A percentile compares a stretch with the other conserved stretches of the same genome.
Evolutionary conservation across 2,797 vertebrate genomes (phyloP).

Genomic region (Erethizon dorsatum): DNA sequence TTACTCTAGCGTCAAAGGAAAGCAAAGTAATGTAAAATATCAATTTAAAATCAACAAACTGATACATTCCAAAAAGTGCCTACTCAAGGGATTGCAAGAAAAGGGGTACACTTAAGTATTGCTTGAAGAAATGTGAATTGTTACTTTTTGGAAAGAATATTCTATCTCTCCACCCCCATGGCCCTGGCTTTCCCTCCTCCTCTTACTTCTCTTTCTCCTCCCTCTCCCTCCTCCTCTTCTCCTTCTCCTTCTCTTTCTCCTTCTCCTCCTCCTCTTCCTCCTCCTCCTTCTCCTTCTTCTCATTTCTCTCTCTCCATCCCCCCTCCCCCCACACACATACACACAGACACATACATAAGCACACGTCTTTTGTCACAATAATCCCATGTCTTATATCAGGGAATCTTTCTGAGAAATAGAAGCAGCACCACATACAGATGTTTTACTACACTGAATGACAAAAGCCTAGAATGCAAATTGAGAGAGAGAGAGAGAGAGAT

Average conservation of each 20-base stretch:
- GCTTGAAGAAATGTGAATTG: not conserved
- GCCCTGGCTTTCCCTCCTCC: not conserved
- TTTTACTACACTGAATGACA: not conserved
- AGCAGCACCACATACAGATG: not conserved
- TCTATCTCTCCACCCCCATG: not conserved
- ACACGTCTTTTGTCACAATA: not conserved
- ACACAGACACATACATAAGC: not conserved
- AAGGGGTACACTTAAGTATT: not conserved
- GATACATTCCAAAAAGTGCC: not conserved
- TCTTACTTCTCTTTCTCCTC: not conserved
- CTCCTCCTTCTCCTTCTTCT: not conserved
- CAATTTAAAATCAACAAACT: not conserved
- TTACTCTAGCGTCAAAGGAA: not conserved
- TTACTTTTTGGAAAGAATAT: not conserved
- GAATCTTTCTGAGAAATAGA: not conserved
- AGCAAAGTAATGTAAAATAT: conserved; percentile 30
- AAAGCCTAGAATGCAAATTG: not conserved
- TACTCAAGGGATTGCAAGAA: not conserved
- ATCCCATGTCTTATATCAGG: not conserved
- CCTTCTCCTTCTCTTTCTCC: not conserved
- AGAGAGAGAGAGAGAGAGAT: not conserved
- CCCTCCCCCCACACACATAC: too few relatives aligned
- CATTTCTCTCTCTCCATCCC: not conserved
- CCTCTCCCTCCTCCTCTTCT: not conserved
- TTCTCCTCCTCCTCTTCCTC: not conserved